These are phyloP conservation scores for Bombus pascuorum DNA, from an alignment of 1,140 invertebrate genomes.

Conservation along the genomic window DNA sequence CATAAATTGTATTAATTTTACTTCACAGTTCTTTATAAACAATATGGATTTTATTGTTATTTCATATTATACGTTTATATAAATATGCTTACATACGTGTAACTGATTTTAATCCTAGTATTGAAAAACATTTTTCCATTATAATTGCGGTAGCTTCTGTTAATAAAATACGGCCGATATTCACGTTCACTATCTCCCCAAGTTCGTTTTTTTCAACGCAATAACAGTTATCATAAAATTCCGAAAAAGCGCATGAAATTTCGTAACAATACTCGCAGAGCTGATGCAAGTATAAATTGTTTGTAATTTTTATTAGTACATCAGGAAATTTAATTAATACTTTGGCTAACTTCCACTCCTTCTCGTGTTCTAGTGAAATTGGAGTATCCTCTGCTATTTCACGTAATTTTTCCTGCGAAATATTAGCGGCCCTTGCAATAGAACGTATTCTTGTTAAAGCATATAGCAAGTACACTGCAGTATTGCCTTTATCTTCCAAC, in stretches of 20 bases:
- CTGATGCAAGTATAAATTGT: conserved; percentile 93
- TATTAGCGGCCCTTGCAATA: conserved; percentile 91
- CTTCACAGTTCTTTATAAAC: not conserved
- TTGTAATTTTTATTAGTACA: conserved; percentile 91
- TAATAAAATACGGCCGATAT: conserved; percentile 93
- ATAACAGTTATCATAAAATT: conserved; percentile 99
- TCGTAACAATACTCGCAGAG: conserved; percentile 99
- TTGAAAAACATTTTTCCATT: conserved; percentile 93
- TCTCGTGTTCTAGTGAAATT: conserved; percentile 92
- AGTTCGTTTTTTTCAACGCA: conserved; percentile 95
- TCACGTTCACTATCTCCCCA: conserved; percentile 92
- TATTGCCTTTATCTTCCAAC: conserved; percentile 99
- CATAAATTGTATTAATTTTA: not conserved
- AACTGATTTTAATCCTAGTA: conserved; percentile 96
- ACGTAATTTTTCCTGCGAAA: conserved; percentile 84
- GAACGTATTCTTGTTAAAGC: conserved; percentile 97
- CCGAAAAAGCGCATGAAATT: conserved; percentile 94
- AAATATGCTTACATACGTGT: conserved; percentile 91
- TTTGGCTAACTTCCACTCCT: conserved; percentile 98
- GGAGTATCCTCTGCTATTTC: conserved; percentile 83
- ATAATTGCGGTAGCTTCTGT: conserved; percentile 96
- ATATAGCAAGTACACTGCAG: conserved; percentile 98
- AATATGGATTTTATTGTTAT: not conserved
- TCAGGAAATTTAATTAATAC: conserved; percentile 94
- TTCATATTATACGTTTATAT: not conserved